phyloP scores from a whole-genome alignment of 1,140 invertebrate genomes.

The Hylaeus anthracinus region DNA sequence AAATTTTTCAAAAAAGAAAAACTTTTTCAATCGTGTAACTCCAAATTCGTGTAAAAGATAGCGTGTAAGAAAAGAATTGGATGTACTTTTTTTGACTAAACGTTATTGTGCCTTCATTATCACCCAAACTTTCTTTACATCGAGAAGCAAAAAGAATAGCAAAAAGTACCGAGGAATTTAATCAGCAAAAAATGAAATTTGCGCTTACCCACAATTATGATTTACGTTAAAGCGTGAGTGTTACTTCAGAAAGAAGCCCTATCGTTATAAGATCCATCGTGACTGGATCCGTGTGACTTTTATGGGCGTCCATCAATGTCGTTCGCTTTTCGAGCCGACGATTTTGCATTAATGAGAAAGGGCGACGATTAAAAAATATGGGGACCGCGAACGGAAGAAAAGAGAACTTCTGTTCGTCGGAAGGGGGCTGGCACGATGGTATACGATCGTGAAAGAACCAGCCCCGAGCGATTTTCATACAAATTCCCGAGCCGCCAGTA shows the following conservation, averaged over 20 bases:
- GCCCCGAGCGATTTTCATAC: constrained; percentile 72
- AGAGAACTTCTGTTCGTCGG: neutral
- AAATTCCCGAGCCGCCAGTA: constrained; percentile 73
- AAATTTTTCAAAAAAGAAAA: no score
- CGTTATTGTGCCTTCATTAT: no score
- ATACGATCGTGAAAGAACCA: constrained; percentile 57
- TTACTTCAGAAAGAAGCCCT: neutral
- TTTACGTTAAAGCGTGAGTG: neutral
- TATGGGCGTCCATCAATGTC: constrained; percentile 27
- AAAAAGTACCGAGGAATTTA: no score
- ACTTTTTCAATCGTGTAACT: no score
- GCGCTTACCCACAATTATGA: no score
- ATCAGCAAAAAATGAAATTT: no score
- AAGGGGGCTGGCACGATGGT: constrained; percentile 10
- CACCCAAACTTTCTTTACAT: no score
- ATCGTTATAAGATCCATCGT: neutral
- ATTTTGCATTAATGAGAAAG: constrained; percentile 28
- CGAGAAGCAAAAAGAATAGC: no score
- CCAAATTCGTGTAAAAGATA: no score
- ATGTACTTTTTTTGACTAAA: no score
- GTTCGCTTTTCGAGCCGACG: neutral
- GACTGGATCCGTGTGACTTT: neutral
- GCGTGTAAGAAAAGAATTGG: no score
- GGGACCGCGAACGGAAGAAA: constrained; percentile 23
- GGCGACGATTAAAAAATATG: constrained; percentile 32